A percentile compares a stretch with the other conserved stretches of the same genome.
Evolutionary conservation across 1,140 invertebrate species (phyloP).

Genomic region (Procambarus virginalis): DNA sequence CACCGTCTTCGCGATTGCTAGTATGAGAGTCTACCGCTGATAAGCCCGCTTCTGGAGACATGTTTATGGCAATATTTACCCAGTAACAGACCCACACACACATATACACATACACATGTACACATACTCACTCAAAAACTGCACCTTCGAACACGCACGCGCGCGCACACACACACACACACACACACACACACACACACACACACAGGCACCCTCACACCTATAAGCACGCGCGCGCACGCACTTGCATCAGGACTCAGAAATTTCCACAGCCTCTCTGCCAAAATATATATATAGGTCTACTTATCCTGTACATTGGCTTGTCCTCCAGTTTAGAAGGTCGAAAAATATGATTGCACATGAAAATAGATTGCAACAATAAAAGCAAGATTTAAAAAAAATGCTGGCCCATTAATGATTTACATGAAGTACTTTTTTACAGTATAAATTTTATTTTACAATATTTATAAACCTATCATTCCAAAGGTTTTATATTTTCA

Average conservation of each 20-base stretch:
- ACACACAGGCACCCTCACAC: background rate
- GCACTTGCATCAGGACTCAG: background rate
- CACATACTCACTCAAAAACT: too few relatives aligned
- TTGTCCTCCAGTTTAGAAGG: background rate
- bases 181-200: too few relatives aligned
- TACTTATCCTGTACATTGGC: background rate
- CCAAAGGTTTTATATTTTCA: background rate
- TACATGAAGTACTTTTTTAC: background rate
- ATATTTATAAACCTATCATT: background rate
- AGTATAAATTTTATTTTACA: background rate
- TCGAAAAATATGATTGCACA: background rate
- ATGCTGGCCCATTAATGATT: background rate
- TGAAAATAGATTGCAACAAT: background rate
- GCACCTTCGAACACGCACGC: too few relatives aligned
- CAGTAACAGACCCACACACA: too few relatives aligned
- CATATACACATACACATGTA: too few relatives aligned
- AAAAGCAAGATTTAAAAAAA: background rate
- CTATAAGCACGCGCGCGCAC: background rate
- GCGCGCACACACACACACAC: too few relatives aligned
- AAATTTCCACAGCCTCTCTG: too few relatives aligned
- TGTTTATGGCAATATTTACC: too few relatives aligned
- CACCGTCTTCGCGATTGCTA: too few relatives aligned
- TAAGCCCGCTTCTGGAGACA: too few relatives aligned
- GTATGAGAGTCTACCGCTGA: too few relatives aligned
- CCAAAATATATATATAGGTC: too few relatives aligned